phyloP scores from a whole-genome alignment of 2,797 vertebrate species.

The Peromyscus nudipes region DNA sequence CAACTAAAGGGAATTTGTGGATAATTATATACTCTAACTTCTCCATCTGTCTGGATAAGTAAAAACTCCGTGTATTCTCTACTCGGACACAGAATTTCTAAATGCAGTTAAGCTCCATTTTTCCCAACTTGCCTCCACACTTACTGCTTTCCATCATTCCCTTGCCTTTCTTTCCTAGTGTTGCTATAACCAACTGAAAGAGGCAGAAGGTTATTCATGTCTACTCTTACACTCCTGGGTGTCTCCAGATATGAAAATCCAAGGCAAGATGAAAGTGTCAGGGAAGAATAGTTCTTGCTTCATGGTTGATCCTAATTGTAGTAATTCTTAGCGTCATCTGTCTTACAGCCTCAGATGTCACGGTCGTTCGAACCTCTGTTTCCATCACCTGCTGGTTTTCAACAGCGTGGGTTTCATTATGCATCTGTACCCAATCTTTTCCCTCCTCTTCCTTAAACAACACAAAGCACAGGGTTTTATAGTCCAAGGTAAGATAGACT shows the following conservation, averaged over 20 bases:
- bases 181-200: neutral
- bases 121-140: neutral
- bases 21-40: neutral
- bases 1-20: neutral
- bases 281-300: neutral
- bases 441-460: neutral
- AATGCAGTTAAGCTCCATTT: neutral
- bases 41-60: neutral
- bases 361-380: neutral
- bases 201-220: neutral
- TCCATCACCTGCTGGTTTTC: neutral
- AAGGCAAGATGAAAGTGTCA: fast-evolving
- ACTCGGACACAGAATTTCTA: neutral
- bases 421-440: fast-evolving
- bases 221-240: neutral
- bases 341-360: neutral
- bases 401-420: neutral
- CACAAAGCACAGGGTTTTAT: neutral
- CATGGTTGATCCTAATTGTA: neutral
- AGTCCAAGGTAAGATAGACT: neutral
- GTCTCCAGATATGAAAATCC: neutral
- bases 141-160: neutral
- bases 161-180: neutral
- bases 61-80: neutral
- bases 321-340: neutral